Conservation (phyloP, 2,888 invertebrate species). For the Coremacera marginata region DNA sequence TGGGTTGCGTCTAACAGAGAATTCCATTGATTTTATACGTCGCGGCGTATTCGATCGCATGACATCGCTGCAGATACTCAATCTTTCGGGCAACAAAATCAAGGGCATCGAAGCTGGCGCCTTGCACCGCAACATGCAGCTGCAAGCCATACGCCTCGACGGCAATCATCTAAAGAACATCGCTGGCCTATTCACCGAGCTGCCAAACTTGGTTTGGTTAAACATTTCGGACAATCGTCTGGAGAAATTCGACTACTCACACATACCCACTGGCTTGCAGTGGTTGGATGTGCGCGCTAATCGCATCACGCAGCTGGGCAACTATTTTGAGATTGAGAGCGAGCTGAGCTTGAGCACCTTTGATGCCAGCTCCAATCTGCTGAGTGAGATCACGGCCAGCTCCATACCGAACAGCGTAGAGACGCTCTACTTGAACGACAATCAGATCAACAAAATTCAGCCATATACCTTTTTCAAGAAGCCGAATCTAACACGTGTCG, state of each 20-base stretch:
- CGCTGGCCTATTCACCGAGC: constrained; percentile 84
- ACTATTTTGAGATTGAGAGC: constrained; percentile 79
- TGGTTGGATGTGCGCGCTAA: constrained; percentile 93
- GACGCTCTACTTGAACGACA: constrained; percentile 88
- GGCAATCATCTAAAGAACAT: constrained; percentile 87
- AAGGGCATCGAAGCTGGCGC: constrained; percentile 82
- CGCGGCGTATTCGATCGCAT: constrained; percentile 83
- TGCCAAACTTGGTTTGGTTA: constrained; percentile 87
- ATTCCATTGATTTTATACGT: constrained; percentile 84
- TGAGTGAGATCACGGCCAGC: constrained; percentile 81
- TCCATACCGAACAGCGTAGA: constrained; percentile 89
- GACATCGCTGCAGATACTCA: constrained; percentile 85
- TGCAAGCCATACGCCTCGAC: constrained; percentile 90
- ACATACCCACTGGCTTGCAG: constrained; percentile 85
- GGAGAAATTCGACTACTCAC: constrained; percentile 89
- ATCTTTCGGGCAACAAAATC: constrained; percentile 88
- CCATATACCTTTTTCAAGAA: constrained; percentile 92
- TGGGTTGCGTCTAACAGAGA: constrained; percentile 89
- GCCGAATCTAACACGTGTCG: constrained; percentile 89
- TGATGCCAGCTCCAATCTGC: constrained; percentile 89
- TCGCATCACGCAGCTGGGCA: constrained; percentile 83
- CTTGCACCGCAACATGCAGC: constrained; percentile 81
- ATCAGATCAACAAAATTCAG: constrained; percentile 87
- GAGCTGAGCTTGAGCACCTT: constrained; percentile 84
- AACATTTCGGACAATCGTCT: constrained; percentile 93